These are phyloP conservation scores for Mellilla xanthometata DNA, from an alignment of 2,888 invertebrate genomes.

Conservation along the genomic window DNA sequence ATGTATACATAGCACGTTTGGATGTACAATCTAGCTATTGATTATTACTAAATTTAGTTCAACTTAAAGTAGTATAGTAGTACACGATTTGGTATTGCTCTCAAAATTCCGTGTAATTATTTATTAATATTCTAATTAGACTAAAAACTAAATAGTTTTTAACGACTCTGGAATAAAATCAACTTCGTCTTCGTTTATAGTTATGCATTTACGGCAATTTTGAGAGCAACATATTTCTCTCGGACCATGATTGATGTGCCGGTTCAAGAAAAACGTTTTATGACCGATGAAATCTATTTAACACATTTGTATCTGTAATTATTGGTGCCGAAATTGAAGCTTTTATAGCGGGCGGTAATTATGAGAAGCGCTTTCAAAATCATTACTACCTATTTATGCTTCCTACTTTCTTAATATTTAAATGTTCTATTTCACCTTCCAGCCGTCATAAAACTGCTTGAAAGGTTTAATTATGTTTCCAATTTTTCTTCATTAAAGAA, in stretches of 20 bases:
- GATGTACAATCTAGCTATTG: no score
- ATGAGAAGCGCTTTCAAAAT: conserved; percentile 17
- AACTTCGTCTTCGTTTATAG: conserved; percentile 4
- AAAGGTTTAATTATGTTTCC: conserved; percentile 17
- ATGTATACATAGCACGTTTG: no score
- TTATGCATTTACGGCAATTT: conserved; percentile 16
- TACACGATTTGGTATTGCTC: no score
- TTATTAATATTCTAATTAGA: background rate
- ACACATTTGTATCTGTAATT: conserved; percentile 17
- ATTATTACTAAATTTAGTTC: no score
- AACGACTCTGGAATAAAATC: conserved; percentile 9
- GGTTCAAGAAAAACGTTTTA: conserved; percentile 18
- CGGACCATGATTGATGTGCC: conserved; percentile 8
- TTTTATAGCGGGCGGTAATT: conserved; percentile 12
- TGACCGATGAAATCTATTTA: conserved; percentile 17
- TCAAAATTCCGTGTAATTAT: no score
- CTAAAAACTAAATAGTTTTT: conserved; percentile 1
- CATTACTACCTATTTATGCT: conserved; percentile 17
- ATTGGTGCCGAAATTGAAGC: conserved; percentile 12
- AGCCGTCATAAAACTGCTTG: conserved; percentile 6
- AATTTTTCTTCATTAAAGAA: conserved; percentile 14
- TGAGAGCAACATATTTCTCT: conserved; percentile 7
- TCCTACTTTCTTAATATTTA: conserved; percentile 13
- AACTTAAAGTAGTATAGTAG: no score
- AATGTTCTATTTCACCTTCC: conserved; percentile 10